Base-by-base conservation (phyloP, 1,140 invertebrate species). In the Pemphigus obesinymphae region DNA sequence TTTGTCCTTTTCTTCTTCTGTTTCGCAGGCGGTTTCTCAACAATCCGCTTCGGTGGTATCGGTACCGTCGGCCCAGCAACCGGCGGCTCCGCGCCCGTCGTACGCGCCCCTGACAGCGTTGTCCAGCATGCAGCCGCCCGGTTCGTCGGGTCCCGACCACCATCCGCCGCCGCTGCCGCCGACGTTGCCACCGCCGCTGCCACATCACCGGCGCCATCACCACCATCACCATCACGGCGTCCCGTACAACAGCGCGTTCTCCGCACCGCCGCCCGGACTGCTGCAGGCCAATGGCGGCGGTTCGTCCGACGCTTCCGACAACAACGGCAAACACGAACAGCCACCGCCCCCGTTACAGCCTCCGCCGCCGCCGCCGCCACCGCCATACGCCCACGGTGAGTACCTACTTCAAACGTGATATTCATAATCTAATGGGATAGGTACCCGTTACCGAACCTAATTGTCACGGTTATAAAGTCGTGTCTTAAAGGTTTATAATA, bases 101-200 rank as follows among this genome's bases (percentile, higher is more conserved):
- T 95, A 95, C 85, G 94, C 93, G 48, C 94, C 94, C 20, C 89
- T 95, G 50, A 92, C 92, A 70, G 94, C 94, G n/a, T 88, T 95
- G 82, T 95, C 93, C 50, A 94, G 92, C 83, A 95, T 95, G 94
- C 91, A 94, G 87, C 94, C 94, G 37, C 93, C 93, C 2, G 92
- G 92, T 83, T 86, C 72, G 0, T 55, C 82, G 2, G 81, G 72
- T 15, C 34, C 83, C 84, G 84, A 43, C 63, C 82, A 83, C 0
- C 83, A 82, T 70, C 81, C 73, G 0, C 82, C 84, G 84, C 83
- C 58, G 82, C 8, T 84, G 75, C 82, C 63, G 15, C 83, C 17
- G 29, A 58, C 53, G 66, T 82, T 63, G 55, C 80, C 23, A 23
- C 66, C 26, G 26, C 82, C 88, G 81, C 87, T 87, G 45, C 86